A percentile compares a stretch with the other conserved stretches of the same genome.
These are phyloP conservation scores for Nyleta sp. DNA, from an alignment of 2,888 invertebrate genomes.

Conservation along the genomic window DNA sequence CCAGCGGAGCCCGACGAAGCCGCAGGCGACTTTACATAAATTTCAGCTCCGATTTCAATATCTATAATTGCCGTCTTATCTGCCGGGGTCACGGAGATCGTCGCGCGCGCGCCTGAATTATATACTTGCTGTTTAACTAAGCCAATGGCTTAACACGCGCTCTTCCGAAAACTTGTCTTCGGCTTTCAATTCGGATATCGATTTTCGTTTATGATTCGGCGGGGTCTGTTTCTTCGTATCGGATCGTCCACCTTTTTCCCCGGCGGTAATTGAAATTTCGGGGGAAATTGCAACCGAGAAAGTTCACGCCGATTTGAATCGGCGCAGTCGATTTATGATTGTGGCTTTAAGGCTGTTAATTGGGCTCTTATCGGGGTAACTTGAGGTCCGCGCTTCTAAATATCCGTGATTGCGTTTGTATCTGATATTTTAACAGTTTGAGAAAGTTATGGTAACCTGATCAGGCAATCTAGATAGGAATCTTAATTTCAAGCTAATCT, in stretches of 20 bases:
- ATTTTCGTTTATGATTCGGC: constrained; percentile 1
- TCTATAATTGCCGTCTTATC: constrained; percentile 69
- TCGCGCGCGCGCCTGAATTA: constrained; percentile 58
- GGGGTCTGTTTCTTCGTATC: constrained; percentile 1
- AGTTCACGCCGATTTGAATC: not conserved
- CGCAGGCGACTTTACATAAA: constrained; percentile 67
- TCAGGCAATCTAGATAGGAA: constrained; percentile 39
- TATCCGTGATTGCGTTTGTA: constrained; percentile 21
- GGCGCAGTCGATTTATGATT: constrained; percentile 7
- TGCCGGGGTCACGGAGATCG: constrained; percentile 58
- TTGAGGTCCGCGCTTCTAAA: constrained; percentile 13
- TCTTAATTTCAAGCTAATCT: constrained; percentile 51
- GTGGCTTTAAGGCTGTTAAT: constrained; percentile 11
- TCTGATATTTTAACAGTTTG: constrained; percentile 19
- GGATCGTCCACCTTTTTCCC: not conserved
- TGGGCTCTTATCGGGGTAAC: not conserved
- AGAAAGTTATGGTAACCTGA: constrained; percentile 40
- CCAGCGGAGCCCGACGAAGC: constrained; percentile 50
- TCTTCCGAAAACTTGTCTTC: constrained; percentile 40
- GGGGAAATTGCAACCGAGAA: constrained; percentile 7
- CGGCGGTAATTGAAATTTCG: constrained; percentile 5
- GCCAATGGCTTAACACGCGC: constrained; percentile 45
- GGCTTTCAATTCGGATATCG: constrained; percentile 34
- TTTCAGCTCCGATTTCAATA: constrained; percentile 69
- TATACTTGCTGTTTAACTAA: constrained; percentile 57